Conservation (phyloP, 2,888 invertebrate genomes). For the Nymphalis polychloros region DNA sequence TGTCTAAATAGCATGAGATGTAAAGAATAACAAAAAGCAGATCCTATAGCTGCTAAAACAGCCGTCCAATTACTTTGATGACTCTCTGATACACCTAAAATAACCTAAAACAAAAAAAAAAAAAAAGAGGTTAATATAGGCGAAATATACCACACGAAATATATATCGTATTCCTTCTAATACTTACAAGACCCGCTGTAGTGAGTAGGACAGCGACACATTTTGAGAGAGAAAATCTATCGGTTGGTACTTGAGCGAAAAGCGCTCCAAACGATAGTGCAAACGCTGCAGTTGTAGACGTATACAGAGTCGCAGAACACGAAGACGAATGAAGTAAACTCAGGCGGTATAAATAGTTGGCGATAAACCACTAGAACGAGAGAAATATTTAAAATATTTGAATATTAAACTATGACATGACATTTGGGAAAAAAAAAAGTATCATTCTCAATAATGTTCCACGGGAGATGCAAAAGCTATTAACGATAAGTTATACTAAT, state of each 20-base stretch:
- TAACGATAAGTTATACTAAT: too few species aligned
- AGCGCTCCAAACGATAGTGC: constrained; percentile 92
- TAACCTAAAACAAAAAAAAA: constrained; percentile 73
- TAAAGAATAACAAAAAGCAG: constrained; percentile 94
- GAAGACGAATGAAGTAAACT: constrained; percentile 92
- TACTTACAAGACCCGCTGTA: constrained; percentile 89
- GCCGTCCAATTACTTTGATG: constrained; percentile 86
- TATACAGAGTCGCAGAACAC: constrained; percentile 93
- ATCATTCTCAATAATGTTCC: neutral
- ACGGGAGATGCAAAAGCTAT: neutral
- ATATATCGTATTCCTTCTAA: constrained; percentile 3
- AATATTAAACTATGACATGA: neutral
- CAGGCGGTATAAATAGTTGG: constrained; percentile 95
- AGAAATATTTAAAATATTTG: constrained; percentile 8
- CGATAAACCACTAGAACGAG: constrained; percentile 93
- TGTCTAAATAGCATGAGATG: constrained; percentile 94
- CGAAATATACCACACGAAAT: neutral
- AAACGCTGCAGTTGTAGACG: constrained; percentile 94
- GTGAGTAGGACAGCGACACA: constrained; percentile 89
- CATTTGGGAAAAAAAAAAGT: neutral
- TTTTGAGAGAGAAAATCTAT: constrained; percentile 93
- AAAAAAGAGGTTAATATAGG: neutral
- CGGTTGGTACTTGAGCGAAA: constrained; percentile 90
- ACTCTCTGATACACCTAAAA: constrained; percentile 89
- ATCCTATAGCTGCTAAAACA: constrained; percentile 90